Conservation (phyloP, 2,888 invertebrate species). For the Sthenelais limicola region DNA sequence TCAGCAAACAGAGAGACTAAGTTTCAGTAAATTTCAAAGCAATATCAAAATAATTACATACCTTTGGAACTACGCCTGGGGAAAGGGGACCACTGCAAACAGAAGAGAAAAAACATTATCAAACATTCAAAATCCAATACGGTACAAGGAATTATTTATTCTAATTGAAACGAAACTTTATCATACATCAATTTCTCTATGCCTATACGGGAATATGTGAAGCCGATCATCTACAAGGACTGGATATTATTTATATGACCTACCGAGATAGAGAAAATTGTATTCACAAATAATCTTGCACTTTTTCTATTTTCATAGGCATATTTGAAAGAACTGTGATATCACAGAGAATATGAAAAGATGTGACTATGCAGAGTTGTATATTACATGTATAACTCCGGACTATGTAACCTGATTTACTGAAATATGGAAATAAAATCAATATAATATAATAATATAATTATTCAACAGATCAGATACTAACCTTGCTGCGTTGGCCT, state of each 20-base stretch:
- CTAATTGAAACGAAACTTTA: too few species aligned
- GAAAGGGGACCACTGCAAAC: neutral
- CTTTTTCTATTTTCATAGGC: conserved; percentile 3
- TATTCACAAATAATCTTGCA: too few species aligned
- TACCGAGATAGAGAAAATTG: too few species aligned
- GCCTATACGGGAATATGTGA: neutral
- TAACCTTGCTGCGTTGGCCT: neutral
- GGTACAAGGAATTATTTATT: too few species aligned
- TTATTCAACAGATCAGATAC: neutral
- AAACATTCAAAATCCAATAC: neutral
- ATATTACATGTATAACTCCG: too few species aligned
- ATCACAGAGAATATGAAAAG: neutral
- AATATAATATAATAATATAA: neutral
- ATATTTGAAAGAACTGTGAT: neutral
- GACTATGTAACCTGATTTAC: too few species aligned
- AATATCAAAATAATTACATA: too few species aligned
- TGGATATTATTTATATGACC: too few species aligned
- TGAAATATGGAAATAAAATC: neutral
- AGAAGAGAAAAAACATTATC: conserved; percentile 3
- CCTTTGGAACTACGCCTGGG: neutral
- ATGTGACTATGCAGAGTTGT: neutral
- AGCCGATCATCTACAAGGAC: neutral
- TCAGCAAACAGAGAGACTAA: too few species aligned
- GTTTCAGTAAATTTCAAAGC: too few species aligned
- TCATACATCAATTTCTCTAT: too few species aligned